Evolutionary conservation across 2,888 invertebrate genomes (phyloP).

Genomic region (Epiblema foenella): DNA sequence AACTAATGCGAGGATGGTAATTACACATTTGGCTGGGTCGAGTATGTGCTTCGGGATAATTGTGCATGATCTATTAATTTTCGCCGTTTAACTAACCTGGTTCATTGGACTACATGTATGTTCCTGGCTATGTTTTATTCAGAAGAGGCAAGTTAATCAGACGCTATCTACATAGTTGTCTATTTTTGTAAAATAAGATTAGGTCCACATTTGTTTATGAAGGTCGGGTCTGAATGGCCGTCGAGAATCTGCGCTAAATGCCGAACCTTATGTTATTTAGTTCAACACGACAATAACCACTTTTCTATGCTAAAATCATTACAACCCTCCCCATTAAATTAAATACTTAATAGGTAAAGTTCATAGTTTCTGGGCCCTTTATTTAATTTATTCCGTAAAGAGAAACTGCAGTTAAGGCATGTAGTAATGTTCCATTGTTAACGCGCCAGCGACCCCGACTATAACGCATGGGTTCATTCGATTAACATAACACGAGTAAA

Average conservation of each 20-base stretch:
- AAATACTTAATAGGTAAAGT: slow-evolving; percentile 27
- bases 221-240: neutral
- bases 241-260: neutral
- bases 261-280: too few species aligned
- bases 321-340: slow-evolving; percentile 9
- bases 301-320: neutral
- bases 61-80: slow-evolving; percentile 9
- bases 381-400: slow-evolving; percentile 33
- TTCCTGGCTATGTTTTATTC: too few species aligned
- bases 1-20: slow-evolving; percentile 27
- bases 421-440: slow-evolving; percentile 42
- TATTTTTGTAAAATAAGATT: too few species aligned
- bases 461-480: slow-evolving; percentile 42
- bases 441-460: slow-evolving; percentile 34
- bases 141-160: neutral
- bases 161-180: too few species aligned
- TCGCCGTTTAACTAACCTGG: neutral
- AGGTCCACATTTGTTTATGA: neutral
- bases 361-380: slow-evolving; percentile 30
- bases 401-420: slow-evolving; percentile 38
- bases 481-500: slow-evolving; percentile 40
- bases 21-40: slow-evolving; percentile 48
- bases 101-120: neutral
- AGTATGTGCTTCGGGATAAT: slow-evolving; percentile 44
- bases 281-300: slow-evolving; percentile 1